Evolutionary conservation across 2,888 invertebrate species (phyloP).

Genomic region (Mimumesa dahlbomi): DNA sequence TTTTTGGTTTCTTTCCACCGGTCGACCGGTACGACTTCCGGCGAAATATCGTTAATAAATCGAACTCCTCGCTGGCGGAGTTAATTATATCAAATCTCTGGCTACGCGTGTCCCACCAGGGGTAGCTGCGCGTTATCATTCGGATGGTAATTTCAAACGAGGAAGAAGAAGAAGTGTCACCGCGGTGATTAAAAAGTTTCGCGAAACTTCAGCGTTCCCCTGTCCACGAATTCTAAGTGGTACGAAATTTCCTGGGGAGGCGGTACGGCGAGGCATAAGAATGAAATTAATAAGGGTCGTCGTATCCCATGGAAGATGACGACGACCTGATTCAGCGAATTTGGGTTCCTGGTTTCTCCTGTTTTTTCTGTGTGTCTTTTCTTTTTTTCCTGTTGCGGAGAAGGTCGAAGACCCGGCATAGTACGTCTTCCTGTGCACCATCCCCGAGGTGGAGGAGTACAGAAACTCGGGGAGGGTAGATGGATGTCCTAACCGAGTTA

Average conservation of each 20-base stretch:
- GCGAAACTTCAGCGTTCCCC: constrained; percentile 15
- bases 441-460: constrained; percentile 49
- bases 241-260: constrained; percentile 21
- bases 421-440: constrained; percentile 34
- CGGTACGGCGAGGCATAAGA: constrained; percentile 25
- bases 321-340: constrained; percentile 58
- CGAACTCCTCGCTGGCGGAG: no score
- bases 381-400: constrained; percentile 9
- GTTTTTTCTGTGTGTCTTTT: constrained; percentile 28
- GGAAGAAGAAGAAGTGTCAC: no score
- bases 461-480: constrained; percentile 50
- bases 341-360: constrained; percentile 33
- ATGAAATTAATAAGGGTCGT: constrained; percentile 48
- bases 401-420: constrained; percentile 40
- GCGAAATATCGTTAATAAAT: no score
- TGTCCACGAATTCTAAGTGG: constrained; percentile 24
- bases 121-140: no score
- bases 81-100: no score
- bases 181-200: constrained; percentile 31
- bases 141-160: no score
- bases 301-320: constrained; percentile 37
- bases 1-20: neutral
- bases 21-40: no score
- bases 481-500: constrained; percentile 68
- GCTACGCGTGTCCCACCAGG: no score